A percentile compares a stretch with the other conserved stretches of the same genome.
Conservation (phyloP, 2,113 vertebrate species). For the Progne subis region DNA sequence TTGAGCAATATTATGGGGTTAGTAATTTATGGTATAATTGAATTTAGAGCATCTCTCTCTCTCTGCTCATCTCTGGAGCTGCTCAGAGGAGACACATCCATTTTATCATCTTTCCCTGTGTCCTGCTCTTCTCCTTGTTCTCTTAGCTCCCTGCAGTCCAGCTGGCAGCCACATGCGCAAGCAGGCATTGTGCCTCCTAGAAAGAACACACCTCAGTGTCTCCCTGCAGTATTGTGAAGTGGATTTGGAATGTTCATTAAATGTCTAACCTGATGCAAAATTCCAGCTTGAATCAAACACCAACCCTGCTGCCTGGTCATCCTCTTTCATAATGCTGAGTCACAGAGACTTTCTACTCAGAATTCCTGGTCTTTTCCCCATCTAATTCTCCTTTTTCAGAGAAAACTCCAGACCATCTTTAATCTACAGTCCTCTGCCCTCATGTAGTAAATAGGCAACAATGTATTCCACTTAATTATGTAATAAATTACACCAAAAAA, state of each 20-base stretch:
- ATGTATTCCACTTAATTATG: neutral
- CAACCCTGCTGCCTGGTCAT: fast-evolving
- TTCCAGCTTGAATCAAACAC: neutral
- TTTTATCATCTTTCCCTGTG: neutral
- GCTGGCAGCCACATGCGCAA: neutral
- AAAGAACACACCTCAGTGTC: neutral
- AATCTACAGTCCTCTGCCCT: neutral
- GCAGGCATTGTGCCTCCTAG: neutral
- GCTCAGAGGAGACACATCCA: neutral
- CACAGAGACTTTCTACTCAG: neutral
- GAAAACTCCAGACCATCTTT: neutral
- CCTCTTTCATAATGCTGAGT: neutral
- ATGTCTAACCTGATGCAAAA: neutral
- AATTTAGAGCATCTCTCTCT: neutral
- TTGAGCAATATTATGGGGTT: neutral
- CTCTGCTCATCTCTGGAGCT: neutral
- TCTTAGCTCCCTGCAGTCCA: neutral
- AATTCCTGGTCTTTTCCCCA: neutral
- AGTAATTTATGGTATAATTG: neutral
- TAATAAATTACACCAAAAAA: neutral
- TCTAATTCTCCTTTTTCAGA: neutral
- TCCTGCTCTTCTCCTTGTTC: neutral
- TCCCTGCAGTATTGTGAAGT: neutral
- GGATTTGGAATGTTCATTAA: neutral
- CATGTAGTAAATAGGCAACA: fast-evolving